Percentiles rank a stretch among this genome's conserved stretches.
Evolutionary conservation across 1,140 invertebrate genomes (phyloP).

Genomic region (Hesperophylax magnus): DNA sequence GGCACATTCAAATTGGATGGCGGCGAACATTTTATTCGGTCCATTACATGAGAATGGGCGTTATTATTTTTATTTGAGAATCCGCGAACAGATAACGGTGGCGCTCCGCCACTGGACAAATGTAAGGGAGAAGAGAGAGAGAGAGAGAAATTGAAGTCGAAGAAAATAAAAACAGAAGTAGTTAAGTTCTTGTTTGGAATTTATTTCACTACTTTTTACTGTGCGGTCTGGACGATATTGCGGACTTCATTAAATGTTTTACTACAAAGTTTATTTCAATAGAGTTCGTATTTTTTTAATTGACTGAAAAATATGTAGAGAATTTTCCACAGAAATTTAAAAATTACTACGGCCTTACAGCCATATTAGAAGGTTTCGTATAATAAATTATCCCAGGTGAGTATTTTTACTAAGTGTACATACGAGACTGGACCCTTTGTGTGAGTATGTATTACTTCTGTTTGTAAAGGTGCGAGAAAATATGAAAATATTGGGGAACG

Average conservation of each 20-base stretch:
- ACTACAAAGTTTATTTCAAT: background rate
- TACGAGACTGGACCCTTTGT: background rate
- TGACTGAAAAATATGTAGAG: background rate
- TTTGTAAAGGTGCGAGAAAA: slow-evolving; percentile 20
- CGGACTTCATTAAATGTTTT: slow-evolving; percentile 29
- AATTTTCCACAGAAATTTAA: too few relatives aligned
- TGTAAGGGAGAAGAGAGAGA: slow-evolving; percentile 22
- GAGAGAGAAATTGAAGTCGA: slow-evolving; percentile 29
- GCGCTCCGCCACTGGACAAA: slow-evolving; percentile 29
- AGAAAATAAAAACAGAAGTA: slow-evolving; percentile 51
- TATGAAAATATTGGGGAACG: slow-evolving; percentile 25
- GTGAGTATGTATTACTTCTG: background rate
- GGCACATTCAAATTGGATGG: slow-evolving; percentile 47
- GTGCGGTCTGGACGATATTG: slow-evolving; percentile 12
- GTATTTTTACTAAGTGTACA: background rate
- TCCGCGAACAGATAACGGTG: slow-evolving; percentile 39
- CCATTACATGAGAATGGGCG: slow-evolving; percentile 54
- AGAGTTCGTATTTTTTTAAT: background rate
- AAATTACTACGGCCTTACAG: background rate
- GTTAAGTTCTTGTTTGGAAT: slow-evolving; percentile 50
- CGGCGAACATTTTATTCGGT: slow-evolving; percentile 52
- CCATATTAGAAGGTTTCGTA: background rate
- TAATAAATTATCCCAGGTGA: slow-evolving; percentile 18
- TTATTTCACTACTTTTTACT: slow-evolving; percentile 44
- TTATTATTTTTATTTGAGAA: slow-evolving; percentile 56